Evolutionary conservation across 1,140 invertebrate species (phyloP), one percentile per base, ranked within the genome.

Genomic region (Dendrolimus punctatus): DNA sequence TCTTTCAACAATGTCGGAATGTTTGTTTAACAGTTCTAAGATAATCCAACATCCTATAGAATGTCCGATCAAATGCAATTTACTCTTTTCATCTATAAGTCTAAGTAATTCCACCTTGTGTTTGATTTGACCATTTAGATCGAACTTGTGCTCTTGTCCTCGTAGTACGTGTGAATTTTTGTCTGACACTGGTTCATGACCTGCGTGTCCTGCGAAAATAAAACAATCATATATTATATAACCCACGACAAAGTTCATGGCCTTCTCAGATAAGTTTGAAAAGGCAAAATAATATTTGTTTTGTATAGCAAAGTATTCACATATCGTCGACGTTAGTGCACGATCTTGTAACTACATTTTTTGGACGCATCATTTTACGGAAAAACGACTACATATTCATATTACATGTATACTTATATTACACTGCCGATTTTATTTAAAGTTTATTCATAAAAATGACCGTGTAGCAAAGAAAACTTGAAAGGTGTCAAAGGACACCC

Each of bases 21-120:
- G 53, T 39, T 70, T 74, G 6, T 70, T 37, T 37, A 82, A 48
- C 42, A 79, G 44, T 65, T 83, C 77, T 61, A 82, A 49, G 51
- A 82, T 72, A 52, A 83, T 65, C 82, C 82, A 85, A 36, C 73
- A 66, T 40, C 82, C 82, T 65, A 85, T 83, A 4, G 82, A 85
- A 64, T 85, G 82, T 4, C 82, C 82, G 60, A 85, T 71, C 44
- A 85, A 57, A 58, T 85, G 82, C 49, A 85, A 57, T 62, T 66
- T 78, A 44, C 73, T 72, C 38, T 67, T 62, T 47, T 71, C 76
- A 65, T 76, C 66, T 44, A 85, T 67, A 54, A 55, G 73, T 77
- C 51, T 65, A 64, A 45, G 84, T 71, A 41, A 85, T 36, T 82
- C 76, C 40, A 78, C 51, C 64, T 82, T 85, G 51, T 85, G 80